Conservation (phyloP, 2,113 vertebrate species). For the Anarhynchus alexandrinus region DNA sequence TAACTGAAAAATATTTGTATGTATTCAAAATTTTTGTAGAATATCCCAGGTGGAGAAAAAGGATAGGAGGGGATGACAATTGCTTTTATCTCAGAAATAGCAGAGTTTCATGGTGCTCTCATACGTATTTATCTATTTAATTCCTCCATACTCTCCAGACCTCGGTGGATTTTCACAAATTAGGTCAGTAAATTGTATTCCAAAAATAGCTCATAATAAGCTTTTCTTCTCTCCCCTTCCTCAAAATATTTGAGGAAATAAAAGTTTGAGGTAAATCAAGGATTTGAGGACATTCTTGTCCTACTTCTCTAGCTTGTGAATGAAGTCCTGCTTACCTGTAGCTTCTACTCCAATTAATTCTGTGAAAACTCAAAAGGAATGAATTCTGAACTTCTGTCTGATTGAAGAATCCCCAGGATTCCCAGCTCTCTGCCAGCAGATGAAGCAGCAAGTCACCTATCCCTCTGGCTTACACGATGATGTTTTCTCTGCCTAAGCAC, state of each 20-base stretch:
- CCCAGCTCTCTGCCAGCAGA: background rate
- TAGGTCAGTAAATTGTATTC: background rate
- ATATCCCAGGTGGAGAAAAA: background rate
- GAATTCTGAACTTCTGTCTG: background rate
- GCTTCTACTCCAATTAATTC: background rate
- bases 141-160: background rate
- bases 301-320: background rate
- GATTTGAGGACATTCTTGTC: background rate
- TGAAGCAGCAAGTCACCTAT: background rate
- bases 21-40: background rate
- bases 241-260: background rate
- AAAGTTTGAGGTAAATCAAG: background rate
- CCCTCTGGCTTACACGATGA: background rate
- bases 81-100: background rate
- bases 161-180: background rate
- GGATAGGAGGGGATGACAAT: background rate
- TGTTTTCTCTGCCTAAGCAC: background rate
- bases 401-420: background rate
- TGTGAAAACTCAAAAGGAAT: background rate
- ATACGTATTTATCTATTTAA: rapidly evolving
- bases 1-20: background rate
- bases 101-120: rapidly evolving
- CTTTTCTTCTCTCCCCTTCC: background rate
- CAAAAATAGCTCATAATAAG: background rate
- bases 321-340: background rate